These are phyloP conservation scores for Clunio marinus DNA, from an alignment of 2,888 invertebrate species.

Conservation along the genomic window DNA sequence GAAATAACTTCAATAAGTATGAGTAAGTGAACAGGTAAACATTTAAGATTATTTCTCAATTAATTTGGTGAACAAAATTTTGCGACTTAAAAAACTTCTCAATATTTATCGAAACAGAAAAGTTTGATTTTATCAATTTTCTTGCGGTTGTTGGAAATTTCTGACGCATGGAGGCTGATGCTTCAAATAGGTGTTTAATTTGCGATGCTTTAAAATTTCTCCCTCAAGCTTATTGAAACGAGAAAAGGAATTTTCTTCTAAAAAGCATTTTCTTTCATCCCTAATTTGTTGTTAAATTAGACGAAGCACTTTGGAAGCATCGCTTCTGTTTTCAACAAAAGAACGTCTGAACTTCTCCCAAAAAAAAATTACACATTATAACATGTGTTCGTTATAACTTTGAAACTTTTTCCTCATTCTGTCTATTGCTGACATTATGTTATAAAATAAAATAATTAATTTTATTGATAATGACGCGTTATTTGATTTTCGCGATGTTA, in stretches of 20 bases:
- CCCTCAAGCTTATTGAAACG: neutral
- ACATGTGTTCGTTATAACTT: neutral
- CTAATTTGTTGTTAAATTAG: constrained; percentile 34
- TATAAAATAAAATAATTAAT: constrained; percentile 25
- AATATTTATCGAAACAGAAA: neutral
- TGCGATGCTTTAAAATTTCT: neutral
- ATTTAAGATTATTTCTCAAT: neutral
- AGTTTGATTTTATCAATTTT: neutral
- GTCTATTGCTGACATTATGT: neutral
- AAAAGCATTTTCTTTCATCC: constrained; percentile 33
- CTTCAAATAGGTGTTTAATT: constrained; percentile 33
- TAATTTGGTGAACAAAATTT: neutral
- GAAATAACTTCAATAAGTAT: no score
- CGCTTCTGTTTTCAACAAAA: neutral
- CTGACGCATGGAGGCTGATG: constrained; percentile 26
- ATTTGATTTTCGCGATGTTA: constrained; percentile 30
- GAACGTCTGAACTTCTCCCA: neutral
- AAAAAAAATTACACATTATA: neutral
- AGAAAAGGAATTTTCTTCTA: neutral
- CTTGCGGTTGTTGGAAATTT: neutral
- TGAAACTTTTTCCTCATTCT: constrained; percentile 5
- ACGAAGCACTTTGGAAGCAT: constrained; percentile 2
- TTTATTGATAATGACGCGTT: constrained; percentile 34
- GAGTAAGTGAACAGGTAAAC: neutral
- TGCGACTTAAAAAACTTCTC: neutral